These are phyloP conservation scores for Monochamus alternatus DNA, from an alignment of 2,888 invertebrate genomes.

Conservation along the genomic window DNA sequence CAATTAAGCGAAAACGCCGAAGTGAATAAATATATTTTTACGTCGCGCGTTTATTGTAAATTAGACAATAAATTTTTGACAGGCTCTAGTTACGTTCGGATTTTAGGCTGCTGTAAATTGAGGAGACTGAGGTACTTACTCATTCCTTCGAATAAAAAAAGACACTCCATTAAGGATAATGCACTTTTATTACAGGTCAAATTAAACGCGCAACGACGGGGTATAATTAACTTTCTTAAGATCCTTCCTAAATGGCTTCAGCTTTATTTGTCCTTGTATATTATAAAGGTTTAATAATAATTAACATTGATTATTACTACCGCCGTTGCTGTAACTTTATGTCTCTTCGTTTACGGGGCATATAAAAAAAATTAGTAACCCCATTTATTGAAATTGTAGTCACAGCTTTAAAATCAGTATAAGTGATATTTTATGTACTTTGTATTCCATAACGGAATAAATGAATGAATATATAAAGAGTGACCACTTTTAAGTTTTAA, in stretches of 20 bases:
- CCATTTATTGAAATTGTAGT: not conserved
- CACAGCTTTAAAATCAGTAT: too few species aligned
- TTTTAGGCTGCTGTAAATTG: not conserved
- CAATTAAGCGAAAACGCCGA: slow-evolving; percentile 30
- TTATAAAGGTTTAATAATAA: slow-evolving; percentile 21
- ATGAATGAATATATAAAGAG: too few species aligned
- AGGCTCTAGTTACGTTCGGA: not conserved
- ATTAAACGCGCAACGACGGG: slow-evolving; percentile 21
- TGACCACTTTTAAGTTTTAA: too few species aligned
- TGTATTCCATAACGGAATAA: too few species aligned
- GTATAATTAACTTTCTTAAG: slow-evolving; percentile 11
- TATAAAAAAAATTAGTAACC: slow-evolving; percentile 1
- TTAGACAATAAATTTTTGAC: slow-evolving; percentile 13
- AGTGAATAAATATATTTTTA: slow-evolving; percentile 28
- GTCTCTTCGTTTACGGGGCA: not conserved
- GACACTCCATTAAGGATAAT: slow-evolving; percentile 16
- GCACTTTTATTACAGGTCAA: slow-evolving; percentile 31
- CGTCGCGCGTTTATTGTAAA: slow-evolving; percentile 22
- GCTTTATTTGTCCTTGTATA: slow-evolving; percentile 22
- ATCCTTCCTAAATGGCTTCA: not conserved
- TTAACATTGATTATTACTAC: slow-evolving; percentile 13
- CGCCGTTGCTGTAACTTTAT: slow-evolving; percentile 1
- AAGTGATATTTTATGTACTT: too few species aligned
- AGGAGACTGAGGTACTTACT: slow-evolving; percentile 6
- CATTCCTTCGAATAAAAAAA: slow-evolving; percentile 19